Percentiles rank a stretch among this genome's conserved stretches.
Evolutionary conservation across 2,797 vertebrate genomes (phyloP).

Genomic region (Menidia menidia): DNA sequence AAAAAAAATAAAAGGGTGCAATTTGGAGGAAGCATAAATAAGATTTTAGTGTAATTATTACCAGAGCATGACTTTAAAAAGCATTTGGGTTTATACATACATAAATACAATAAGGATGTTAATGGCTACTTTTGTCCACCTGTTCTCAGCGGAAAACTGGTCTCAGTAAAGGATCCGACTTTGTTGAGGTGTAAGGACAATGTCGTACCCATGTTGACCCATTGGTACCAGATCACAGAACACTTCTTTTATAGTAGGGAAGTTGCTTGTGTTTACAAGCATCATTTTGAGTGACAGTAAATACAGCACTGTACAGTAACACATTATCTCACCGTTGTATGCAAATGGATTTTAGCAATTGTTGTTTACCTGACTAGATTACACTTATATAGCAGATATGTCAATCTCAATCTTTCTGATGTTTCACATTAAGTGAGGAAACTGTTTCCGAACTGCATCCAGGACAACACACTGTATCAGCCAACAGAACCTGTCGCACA

Average conservation of each 20-base stretch:
- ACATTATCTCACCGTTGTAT: background rate
- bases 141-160: too few species aligned
- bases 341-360: background rate
- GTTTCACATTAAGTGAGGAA: conserved; percentile 1
- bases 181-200: background rate
- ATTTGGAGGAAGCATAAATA: too few species aligned
- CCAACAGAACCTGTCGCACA: conserved; percentile 23
- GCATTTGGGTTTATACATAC: too few species aligned
- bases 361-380: background rate
- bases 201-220: background rate
- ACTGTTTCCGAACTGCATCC: conserved; percentile 22
- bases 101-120: too few species aligned
- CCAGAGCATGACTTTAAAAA: too few species aligned
- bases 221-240: background rate
- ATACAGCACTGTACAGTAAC: background rate
- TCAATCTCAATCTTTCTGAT: background rate
- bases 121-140: too few species aligned
- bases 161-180: too few species aligned
- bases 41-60: too few species aligned
- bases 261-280: background rate
- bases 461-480: conserved; percentile 26
- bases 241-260: background rate
- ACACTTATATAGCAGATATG: background rate
- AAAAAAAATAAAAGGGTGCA: too few species aligned
- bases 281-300: too few species aligned